Percentiles rank a stretch among this genome's conserved stretches.
Conservation (phyloP, 2,797 vertebrate species). For the Tamandua tetradactyla region DNA sequence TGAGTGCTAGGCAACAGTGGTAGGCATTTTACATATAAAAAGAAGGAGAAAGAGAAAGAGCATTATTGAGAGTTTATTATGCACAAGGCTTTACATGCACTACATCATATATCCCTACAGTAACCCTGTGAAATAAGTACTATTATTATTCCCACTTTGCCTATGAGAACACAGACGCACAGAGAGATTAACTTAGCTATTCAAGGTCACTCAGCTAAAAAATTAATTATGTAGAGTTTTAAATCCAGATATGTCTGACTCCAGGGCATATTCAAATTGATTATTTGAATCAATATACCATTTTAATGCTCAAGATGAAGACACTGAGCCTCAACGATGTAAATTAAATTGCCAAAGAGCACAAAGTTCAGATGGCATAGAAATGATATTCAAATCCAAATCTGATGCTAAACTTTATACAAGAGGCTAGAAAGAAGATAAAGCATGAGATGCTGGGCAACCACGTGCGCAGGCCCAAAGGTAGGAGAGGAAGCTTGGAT, state of each 20-base stretch:
- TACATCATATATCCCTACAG: neutral
- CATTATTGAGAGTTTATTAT: neutral
- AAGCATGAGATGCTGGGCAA: neutral
- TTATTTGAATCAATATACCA: fast-evolving
- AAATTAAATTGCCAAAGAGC: neutral
- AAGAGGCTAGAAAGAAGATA: neutral
- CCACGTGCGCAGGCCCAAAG: fast-evolving
- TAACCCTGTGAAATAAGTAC: neutral
- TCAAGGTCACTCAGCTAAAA: neutral
- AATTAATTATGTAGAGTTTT: neutral
- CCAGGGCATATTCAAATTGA: too few relatives aligned
- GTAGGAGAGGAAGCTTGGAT: neutral
- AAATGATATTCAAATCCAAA: neutral
- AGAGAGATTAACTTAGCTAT: neutral
- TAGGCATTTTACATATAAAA: neutral
- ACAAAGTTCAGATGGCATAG: neutral
- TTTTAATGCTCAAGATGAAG: neutral
- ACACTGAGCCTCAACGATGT: neutral
- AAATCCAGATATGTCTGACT: neutral
- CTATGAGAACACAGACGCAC: neutral
- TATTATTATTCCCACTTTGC: neutral
- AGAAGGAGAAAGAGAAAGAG: neutral
- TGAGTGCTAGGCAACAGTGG: neutral
- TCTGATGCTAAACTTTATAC: neutral
- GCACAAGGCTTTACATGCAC: neutral